Base-by-base conservation (phyloP, 2,888 invertebrate genomes). In the Spilarctia lutea region DNA sequence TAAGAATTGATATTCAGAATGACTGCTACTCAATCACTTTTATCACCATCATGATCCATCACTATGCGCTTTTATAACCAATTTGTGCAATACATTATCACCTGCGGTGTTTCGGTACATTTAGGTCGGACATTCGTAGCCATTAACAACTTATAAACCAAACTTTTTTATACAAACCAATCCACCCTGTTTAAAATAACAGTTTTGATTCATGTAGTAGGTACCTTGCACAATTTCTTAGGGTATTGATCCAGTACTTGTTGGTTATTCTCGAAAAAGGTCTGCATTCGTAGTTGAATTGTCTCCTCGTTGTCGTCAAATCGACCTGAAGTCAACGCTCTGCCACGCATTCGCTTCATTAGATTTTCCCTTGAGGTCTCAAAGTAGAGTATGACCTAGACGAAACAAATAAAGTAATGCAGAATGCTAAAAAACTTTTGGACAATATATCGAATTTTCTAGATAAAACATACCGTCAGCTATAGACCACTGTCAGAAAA, bases 261-360 rank as follows among this genome's bases (percentile, higher is more conserved):
- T 79, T 98, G 97, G 82, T 99, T 99, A 94, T 98, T 97, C 35
- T 97, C 97, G 89, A 98, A 97, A 95, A 99, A 99, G 74, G 99
- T 99, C 82, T 97, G 96, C 79, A 99, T 96, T 66, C 99, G 96
- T 78, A 98, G 98, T 89, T 98, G 98, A 89, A 99, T 99, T 48
- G 99, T 99, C 82, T 98, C 98, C 89, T 98, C 98, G 88, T 99
- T 99, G 92, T 99, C 99, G 88, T 99, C 99, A 2, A 97, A 98
- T 65, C 99, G 97, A 65, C 98, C 94, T 11, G 98, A 98, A 72
- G 97, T 97, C 84, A 97, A 96, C 0, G 98, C 98, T 81, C 99
- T 97, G 1, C 97, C 96, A 86, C 98, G 87, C 78, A 99, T 96
- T 63, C 99, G 83, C 83, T 96, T 92, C 0, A 97, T 97, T 94